Evolutionary conservation across 2,888 invertebrate genomes (phyloP).

Genomic region (Kryphioiulus occultus): DNA sequence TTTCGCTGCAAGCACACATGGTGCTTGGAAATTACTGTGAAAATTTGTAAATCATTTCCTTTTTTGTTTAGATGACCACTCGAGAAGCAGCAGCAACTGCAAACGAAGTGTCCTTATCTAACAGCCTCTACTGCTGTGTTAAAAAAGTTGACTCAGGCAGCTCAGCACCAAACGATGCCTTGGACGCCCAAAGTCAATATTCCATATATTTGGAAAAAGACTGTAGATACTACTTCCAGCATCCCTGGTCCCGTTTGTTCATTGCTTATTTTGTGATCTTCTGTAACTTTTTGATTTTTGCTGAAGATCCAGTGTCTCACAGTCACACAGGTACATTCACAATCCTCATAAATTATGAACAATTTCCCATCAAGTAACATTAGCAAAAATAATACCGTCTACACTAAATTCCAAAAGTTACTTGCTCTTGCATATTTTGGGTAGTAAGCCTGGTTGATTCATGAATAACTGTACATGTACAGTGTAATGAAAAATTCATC

Average conservation of each 20-base stretch:
- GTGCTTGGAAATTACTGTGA: not conserved
- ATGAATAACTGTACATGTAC: too few species aligned
- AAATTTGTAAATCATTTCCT: not conserved
- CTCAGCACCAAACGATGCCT: conserved; percentile 54
- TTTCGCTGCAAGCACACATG: too few species aligned
- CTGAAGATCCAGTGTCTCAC: conserved; percentile 67
- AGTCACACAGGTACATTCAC: conserved; percentile 61
- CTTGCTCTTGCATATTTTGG: too few species aligned
- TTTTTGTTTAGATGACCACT: not conserved
- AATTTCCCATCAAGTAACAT: not conserved
- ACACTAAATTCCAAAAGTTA: too few species aligned
- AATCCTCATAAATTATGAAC: not conserved
- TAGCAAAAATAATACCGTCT: not conserved
- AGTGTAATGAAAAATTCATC: too few species aligned
- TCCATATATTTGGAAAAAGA: conserved; percentile 64
- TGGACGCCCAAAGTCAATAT: conserved; percentile 61
- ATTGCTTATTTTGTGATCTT: conserved; percentile 65
- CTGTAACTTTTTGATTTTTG: conserved; percentile 67
- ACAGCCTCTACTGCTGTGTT: conserved; percentile 50
- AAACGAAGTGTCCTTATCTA: conserved; percentile 47
- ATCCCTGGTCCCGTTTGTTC: conserved; percentile 65
- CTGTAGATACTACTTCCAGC: conserved; percentile 66
- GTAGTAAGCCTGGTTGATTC: too few species aligned
- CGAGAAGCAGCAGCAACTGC: conserved; percentile 29
- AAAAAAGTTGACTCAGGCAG: conserved; percentile 52